Conservation (phyloP, 2,797 vertebrate genomes). For the Pseudochirops cupreus region DNA sequence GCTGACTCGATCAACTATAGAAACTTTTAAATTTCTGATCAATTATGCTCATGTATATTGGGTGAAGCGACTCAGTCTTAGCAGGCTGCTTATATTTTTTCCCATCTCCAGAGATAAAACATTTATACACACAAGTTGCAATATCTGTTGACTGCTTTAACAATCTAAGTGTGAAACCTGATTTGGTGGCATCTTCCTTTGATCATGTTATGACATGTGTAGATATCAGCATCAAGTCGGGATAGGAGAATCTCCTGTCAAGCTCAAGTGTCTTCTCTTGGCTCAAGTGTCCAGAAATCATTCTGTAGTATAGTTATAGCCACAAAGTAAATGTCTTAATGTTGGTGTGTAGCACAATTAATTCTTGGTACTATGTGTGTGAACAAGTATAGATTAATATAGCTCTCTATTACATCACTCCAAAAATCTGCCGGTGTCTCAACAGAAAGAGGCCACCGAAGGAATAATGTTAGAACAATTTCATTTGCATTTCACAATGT, state of each 20-base stretch:
- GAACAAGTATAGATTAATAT: background rate
- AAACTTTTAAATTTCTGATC: background rate
- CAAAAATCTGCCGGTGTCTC: background rate
- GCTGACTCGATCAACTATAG: background rate
- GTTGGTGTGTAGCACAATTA: background rate
- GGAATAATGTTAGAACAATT: background rate
- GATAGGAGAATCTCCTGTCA: background rate
- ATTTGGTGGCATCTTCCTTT: background rate
- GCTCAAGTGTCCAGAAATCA: background rate
- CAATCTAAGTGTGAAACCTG: background rate
- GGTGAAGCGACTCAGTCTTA: background rate
- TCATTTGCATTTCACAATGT: background rate
- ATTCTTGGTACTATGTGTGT: background rate
- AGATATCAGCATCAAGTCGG: background rate
- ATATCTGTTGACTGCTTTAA: background rate
- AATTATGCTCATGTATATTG: background rate
- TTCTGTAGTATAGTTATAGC: background rate
- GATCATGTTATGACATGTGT: background rate
- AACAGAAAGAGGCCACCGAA: background rate
- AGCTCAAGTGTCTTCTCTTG: background rate
- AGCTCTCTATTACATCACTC: background rate
- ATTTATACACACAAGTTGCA: background rate
- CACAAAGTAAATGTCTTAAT: background rate
- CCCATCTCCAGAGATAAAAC: background rate
- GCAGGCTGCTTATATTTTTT: background rate